These are phyloP conservation scores for Dasypus novemcinctus DNA, from an alignment of 2,113 vertebrate species.

Conservation along the genomic window DNA sequence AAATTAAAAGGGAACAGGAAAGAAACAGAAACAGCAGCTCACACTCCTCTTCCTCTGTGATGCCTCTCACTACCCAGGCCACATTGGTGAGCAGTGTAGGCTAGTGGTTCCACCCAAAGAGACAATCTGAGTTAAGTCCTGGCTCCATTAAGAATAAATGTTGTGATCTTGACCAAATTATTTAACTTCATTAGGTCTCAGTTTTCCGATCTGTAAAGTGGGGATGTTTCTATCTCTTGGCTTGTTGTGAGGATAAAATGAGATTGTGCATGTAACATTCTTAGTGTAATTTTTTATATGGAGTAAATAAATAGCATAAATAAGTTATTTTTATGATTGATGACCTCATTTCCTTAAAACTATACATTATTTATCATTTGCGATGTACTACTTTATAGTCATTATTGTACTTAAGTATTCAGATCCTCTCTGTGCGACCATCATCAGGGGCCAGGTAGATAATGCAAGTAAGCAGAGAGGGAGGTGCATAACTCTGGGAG, in stretches of 20 bases:
- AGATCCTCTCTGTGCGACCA: not conserved
- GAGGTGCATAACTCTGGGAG: not conserved
- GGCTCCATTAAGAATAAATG: not conserved
- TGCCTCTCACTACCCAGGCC: not conserved
- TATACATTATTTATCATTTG: not conserved
- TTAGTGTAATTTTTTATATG: not conserved
- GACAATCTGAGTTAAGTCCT: not conserved
- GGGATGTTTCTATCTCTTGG: not conserved
- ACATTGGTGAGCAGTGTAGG: not conserved
- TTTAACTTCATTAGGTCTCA: not conserved
- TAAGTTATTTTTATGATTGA: not conserved
- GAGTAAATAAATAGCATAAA: not conserved
- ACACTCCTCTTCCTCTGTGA: not conserved
- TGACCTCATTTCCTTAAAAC: not conserved
- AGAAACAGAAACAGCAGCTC: not conserved
- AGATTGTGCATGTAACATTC: not conserved
- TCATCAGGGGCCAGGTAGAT: not conserved
- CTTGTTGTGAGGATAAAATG: not conserved
- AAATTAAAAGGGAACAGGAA: not conserved
- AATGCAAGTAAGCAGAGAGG: not conserved
- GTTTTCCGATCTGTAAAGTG: not conserved
- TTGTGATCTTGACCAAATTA: not conserved
- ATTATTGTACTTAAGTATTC: not conserved
- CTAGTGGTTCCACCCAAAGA: not conserved
- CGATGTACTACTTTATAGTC: not conserved